phyloP scores from a whole-genome alignment of 2,888 invertebrate genomes.

The Napeogenes sylphis region DNA sequence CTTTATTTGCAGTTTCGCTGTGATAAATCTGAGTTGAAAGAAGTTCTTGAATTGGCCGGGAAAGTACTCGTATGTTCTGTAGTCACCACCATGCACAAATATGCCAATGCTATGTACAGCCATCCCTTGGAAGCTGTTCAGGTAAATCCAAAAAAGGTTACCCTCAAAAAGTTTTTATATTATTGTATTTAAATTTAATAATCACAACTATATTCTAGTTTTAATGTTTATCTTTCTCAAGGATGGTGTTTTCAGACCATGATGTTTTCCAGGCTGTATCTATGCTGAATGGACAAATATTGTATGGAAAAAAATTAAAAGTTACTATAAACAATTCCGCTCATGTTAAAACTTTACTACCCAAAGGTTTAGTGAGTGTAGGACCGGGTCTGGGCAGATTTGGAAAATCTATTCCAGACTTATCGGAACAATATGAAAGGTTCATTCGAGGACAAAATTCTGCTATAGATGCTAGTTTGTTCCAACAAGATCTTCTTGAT shows the following conservation, averaged over 20 bases:
- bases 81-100: conserved; percentile 29
- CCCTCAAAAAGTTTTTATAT: not conserved
- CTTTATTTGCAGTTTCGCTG: conserved; percentile 51
- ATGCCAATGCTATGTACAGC: conserved; percentile 57
- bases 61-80: conserved; percentile 50
- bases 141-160: conserved; percentile 38
- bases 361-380: conserved; percentile 50
- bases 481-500: conserved; percentile 21
- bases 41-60: conserved; percentile 58
- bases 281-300: conserved; percentile 55
- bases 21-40: conserved; percentile 53
- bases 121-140: conserved; percentile 67
- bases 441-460: conserved; percentile 38
- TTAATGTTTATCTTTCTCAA: too few relatives aligned
- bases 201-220: too few relatives aligned
- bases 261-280: conserved; percentile 58
- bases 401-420: conserved; percentile 50
- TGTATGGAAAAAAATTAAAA: conserved; percentile 47
- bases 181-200: too few relatives aligned
- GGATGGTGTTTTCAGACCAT: too few relatives aligned
- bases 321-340: conserved; percentile 43
- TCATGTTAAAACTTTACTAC: conserved; percentile 40
- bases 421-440: conserved; percentile 49
- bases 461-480: conserved; percentile 26
- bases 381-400: conserved; percentile 53